phyloP scores from a whole-genome alignment of 2,113 vertebrate genomes.

The Sigmodon hispidus region DNA sequence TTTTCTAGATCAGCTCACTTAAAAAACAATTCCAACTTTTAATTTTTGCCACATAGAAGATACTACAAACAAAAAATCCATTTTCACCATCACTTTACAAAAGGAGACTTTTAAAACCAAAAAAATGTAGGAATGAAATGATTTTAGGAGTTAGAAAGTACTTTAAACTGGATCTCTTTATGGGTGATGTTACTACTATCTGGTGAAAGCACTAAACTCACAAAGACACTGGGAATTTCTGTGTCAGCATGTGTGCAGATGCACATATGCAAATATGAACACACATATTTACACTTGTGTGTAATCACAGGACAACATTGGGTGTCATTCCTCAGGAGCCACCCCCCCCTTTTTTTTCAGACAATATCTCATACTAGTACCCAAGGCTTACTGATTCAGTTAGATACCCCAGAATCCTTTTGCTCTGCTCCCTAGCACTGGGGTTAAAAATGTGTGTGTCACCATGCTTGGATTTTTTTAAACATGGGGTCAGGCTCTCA shows the following conservation, averaged over 20 bases:
- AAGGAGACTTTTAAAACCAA: conserved; percentile 29
- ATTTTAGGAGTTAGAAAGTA: conserved; percentile 3
- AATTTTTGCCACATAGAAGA: conserved; percentile 41
- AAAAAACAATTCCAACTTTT: not conserved
- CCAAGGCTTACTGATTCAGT: not conserved
- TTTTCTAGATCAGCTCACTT: not conserved
- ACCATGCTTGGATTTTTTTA: not conserved
- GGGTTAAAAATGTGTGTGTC: not conserved
- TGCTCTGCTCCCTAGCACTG: not conserved
- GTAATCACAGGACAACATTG: too few relatives aligned
- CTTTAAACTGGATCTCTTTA: not conserved
- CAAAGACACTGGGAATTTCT: not conserved
- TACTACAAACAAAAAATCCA: not conserved
- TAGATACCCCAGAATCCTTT: not conserved
- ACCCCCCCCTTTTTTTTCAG: not conserved
- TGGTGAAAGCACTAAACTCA: not conserved
- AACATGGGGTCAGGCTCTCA: not conserved
- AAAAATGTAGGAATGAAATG: not conserved
- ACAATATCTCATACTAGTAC: too few relatives aligned
- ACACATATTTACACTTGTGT: not conserved
- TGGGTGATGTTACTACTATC: not conserved
- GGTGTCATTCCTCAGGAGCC: not conserved
- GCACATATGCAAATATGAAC: not conserved
- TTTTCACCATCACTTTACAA: conserved; percentile 24
- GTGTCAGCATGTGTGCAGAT: too few relatives aligned